Percentiles rank a stretch among this genome's conserved stretches.
Conservation (phyloP, 2,797 vertebrate species). For the Macropus fuliginosus region DNA sequence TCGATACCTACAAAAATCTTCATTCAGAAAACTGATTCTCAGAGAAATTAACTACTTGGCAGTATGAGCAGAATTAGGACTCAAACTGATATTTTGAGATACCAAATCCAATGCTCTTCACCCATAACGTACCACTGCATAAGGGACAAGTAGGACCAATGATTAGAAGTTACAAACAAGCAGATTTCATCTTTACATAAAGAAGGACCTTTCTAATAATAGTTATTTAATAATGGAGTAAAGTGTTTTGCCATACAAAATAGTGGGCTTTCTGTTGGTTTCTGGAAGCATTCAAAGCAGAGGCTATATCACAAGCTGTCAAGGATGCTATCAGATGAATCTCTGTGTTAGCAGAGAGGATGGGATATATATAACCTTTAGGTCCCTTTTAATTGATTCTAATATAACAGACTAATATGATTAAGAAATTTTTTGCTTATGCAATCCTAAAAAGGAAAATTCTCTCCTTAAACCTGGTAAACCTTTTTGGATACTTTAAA, state of each 20-base stretch:
- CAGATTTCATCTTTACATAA: background rate
- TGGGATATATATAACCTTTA: background rate
- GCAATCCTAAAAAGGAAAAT: background rate
- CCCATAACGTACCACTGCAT: too few relatives aligned
- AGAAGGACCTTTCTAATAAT: background rate
- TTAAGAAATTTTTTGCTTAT: background rate
- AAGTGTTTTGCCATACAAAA: background rate
- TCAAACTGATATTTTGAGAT: background rate
- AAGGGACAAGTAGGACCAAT: background rate
- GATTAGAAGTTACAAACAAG: background rate
- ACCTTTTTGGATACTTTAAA: background rate
- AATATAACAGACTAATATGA: background rate
- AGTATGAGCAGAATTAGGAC: background rate
- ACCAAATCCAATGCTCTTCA: background rate
- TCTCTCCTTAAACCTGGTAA: background rate
- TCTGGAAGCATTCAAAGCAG: background rate
- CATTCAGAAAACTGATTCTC: background rate
- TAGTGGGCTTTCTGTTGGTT: background rate
- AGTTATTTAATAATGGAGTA: background rate
- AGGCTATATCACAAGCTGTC: background rate
- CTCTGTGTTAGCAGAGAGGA: background rate
- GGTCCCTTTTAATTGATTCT: background rate
- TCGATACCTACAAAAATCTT: background rate
- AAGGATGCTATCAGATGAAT: background rate
- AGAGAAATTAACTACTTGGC: background rate